Evolutionary conservation across 2,113 vertebrate genomes (phyloP), one percentile per base, ranked within the genome.

Genomic region (Sitta europaea): DNA sequence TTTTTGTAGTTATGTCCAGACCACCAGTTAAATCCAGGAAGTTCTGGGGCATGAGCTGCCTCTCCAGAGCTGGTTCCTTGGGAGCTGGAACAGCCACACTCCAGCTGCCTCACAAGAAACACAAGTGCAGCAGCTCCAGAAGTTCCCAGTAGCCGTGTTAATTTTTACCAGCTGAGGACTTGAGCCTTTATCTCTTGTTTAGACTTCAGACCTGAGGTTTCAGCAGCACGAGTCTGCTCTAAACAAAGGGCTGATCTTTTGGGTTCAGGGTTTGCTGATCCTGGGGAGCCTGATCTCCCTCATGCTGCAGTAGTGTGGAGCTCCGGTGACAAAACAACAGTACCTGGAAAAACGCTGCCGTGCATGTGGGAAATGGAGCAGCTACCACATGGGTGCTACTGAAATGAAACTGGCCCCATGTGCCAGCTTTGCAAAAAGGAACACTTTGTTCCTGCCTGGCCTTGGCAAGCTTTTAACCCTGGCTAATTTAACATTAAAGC

Each of bases 401-500:
- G 96, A 97, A 97, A 97, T 63, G 81, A 66, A 94, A 94, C 54
- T 11, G 53, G 67, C 25, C 83, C 87, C 57, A 1, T 2, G 83
- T 90, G 97, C 96, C 97, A 97, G 65, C 86, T 81, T 62, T 20
- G 85, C 40, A 33, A 90, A 88, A 97, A 96, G 74, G 94, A 96
- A 72, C 86, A 82, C 93, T 97, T 96, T 97, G 96, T 97, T 97
- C 94, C 93, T 94, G 92, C 94, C 96, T 88, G 79, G 76, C 93
- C 59, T 97, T 97, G 97, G 98, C 97, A 88, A 83, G 94, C 77
- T 94, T 92, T 92, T 86, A 86, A 92, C 92, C 92, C 74, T 43
- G 94, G 76, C 83, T 97, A 94, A 97, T 97, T 97, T 92, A 96
- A 94, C 95, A 93, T 97, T 96, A 97, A 96, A 97, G 88, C 94